Percentiles rank a stretch among this genome's conserved stretches.
phyloP scores from a whole-genome alignment of 2,888 invertebrate species.

The Luperina testacea region DNA sequence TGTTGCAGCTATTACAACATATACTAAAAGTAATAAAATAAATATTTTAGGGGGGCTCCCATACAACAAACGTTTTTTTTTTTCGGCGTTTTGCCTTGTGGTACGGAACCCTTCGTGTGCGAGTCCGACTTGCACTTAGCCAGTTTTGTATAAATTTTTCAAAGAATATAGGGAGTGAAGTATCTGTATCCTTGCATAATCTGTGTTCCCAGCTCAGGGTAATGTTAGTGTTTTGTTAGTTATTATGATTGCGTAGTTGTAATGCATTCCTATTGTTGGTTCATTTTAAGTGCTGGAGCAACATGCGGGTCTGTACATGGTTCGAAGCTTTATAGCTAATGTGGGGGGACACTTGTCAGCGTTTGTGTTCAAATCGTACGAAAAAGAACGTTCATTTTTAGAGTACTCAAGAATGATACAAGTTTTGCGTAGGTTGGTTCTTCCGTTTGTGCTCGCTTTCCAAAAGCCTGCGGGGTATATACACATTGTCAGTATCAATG shows the following conservation, averaged over 20 bases:
- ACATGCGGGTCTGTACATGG: slow-evolving; percentile 29
- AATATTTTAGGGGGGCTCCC: too few relatives aligned
- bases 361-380: not conserved
- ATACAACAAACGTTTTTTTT: too few relatives aligned
- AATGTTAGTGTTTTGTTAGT: slow-evolving; percentile 55
- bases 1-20: too few relatives aligned
- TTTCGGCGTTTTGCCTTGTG: too few relatives aligned
- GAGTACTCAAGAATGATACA: not conserved
- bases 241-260: slow-evolving; percentile 52
- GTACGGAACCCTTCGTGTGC: too few relatives aligned
- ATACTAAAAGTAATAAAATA: too few relatives aligned
- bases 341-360: slow-evolving; percentile 25
- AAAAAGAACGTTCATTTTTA: not conserved
- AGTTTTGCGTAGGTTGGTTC: not conserved
- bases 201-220: slow-evolving; percentile 25
- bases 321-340: slow-evolving; percentile 42
- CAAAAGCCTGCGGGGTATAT: not conserved
- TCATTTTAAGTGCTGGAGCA: slow-evolving; percentile 47
- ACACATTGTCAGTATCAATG: too few relatives aligned
- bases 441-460: not conserved
- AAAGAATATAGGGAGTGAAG: not conserved
- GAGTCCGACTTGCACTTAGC: too few relatives aligned
- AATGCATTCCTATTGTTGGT: slow-evolving; percentile 68
- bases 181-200: slow-evolving; percentile 6
- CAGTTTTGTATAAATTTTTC: not conserved